Percentiles rank a stretch among this genome's conserved stretches.
phyloP scores from a whole-genome alignment of 2,113 vertebrate genomes.

The Empidonax traillii region DNA sequence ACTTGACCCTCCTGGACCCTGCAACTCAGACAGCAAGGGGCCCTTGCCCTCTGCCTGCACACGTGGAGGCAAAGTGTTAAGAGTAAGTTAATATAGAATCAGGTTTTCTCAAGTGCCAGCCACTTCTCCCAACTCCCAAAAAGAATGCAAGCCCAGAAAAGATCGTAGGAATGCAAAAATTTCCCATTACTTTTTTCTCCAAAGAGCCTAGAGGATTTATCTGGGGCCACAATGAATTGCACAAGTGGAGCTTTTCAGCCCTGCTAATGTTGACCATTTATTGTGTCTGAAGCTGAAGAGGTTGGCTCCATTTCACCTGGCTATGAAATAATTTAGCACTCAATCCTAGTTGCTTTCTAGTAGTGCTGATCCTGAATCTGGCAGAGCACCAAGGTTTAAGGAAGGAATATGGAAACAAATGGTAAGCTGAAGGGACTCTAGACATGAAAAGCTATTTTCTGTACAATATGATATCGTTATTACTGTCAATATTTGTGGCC shows the following conservation, averaged over 20 bases:
- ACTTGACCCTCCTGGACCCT: background rate
- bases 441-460: background rate
- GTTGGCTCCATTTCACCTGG: background rate
- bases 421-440: background rate
- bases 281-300: background rate
- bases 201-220: background rate
- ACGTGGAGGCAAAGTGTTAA: background rate
- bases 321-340: background rate
- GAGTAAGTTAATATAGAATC: background rate
- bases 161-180: background rate
- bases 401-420: background rate
- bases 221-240: background rate
- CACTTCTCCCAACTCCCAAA: background rate
- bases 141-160: background rate
- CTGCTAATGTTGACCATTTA: background rate
- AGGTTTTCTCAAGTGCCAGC: background rate
- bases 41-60: background rate
- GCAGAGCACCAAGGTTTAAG: background rate
- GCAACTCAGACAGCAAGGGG: background rate
- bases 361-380: background rate
- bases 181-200: background rate
- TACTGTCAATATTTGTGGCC: background rate
- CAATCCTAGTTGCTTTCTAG: background rate
- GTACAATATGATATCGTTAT: background rate
- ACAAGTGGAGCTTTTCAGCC: background rate